These are phyloP conservation scores for Zoanthus solanderi DNA, from an alignment of 92 coral and sea anemone genomes.

Conservation along the genomic window DNA sequence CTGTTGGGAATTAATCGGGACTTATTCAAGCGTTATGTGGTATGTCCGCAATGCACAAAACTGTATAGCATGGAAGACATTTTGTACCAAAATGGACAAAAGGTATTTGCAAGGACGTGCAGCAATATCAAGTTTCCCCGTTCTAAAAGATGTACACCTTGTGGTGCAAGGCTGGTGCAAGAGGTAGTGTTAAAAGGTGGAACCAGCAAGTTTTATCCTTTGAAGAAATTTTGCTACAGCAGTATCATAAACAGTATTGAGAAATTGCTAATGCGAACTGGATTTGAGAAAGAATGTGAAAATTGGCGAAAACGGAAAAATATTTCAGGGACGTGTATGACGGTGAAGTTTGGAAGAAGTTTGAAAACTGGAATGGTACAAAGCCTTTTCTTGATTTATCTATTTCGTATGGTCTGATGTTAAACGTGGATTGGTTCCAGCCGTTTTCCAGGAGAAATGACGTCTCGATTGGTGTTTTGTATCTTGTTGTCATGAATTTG, in stretches of 20 bases:
- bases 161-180: neutral
- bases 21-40: conserved; percentile 1
- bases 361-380: conserved; percentile 44
- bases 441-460: conserved; percentile 63
- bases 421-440: conserved; percentile 63
- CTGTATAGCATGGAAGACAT: conserved; percentile 2
- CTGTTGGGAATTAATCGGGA: conserved; percentile 29
- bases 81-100: neutral
- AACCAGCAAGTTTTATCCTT: conserved; percentile 18
- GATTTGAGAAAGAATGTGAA: conserved; percentile 8
- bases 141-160: neutral
- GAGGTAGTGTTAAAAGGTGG: conserved; percentile 3
- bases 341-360: conserved; percentile 63
- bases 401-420: conserved; percentile 49
- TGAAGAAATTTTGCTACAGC: conserved; percentile 7
- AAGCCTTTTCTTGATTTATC: conserved; percentile 43
- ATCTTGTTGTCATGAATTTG: conserved; percentile 58
- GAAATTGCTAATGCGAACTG: conserved; percentile 5
- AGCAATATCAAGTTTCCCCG: neutral
- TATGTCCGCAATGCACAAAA: conserved; percentile 20
- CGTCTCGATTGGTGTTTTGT: conserved; percentile 53
- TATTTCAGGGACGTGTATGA: conserved; percentile 60
- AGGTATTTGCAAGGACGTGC: conserved; percentile 4
- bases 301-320: neutral
- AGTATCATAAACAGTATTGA: conserved; percentile 15